phyloP scores from a whole-genome alignment of 2,888 invertebrate genomes.

The Hoplodrina ambigua region DNA sequence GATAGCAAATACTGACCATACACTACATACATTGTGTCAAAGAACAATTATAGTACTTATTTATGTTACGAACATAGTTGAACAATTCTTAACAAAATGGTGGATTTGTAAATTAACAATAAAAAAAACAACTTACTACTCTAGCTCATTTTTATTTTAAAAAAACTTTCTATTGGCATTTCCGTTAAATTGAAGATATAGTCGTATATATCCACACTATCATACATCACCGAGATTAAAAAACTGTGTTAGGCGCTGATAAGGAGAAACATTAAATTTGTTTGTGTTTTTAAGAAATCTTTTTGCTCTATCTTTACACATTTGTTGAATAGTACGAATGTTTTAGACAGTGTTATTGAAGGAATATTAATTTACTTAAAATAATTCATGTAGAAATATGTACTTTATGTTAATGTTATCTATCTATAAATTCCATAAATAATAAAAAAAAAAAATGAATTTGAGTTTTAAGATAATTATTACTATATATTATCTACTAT shows the following conservation, averaged over 20 bases:
- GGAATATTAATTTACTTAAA: background rate
- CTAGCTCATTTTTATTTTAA: no score
- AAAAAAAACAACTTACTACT: background rate
- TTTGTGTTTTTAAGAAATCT: slow-evolving; percentile 13
- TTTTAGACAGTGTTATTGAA: background rate
- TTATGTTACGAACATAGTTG: background rate
- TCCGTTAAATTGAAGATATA: slow-evolving; percentile 3
- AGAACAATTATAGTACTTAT: background rate
- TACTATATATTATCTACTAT: no score
- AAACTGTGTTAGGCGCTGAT: slow-evolving; percentile 45
- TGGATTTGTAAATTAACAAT: background rate
- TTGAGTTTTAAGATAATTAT: no score
- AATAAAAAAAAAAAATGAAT: no score
- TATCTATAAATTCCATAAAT: background rate
- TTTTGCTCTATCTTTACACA: slow-evolving; percentile 13
- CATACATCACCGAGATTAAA: slow-evolving; percentile 39
- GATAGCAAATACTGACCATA: background rate
- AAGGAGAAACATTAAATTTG: slow-evolving; percentile 32
- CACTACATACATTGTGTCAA: background rate
- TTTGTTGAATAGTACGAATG: background rate
- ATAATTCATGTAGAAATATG: no score
- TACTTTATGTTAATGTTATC: background rate
- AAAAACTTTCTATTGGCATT: background rate
- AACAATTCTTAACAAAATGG: slow-evolving; percentile 6
- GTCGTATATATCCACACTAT: slow-evolving; percentile 22